Evolutionary conservation across 2,888 invertebrate species (phyloP).

Genomic region (Brachylomia viminalis): DNA sequence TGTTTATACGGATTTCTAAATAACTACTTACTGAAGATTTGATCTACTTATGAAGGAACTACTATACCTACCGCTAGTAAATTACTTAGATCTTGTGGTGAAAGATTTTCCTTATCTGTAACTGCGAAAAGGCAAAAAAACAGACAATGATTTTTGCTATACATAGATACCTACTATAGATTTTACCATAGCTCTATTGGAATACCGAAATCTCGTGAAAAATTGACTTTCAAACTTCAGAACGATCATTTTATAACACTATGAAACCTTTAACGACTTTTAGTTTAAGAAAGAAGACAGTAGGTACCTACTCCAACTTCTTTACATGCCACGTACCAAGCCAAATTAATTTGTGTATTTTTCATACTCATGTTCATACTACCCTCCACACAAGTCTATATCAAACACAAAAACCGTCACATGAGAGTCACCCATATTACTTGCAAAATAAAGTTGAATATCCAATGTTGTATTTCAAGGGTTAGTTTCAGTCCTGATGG

Average conservation of each 20-base stretch:
- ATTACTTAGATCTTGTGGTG: too few relatives aligned
- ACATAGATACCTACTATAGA: too few relatives aligned
- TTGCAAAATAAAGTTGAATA: neutral
- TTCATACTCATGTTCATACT: constrained; percentile 48
- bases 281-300: constrained; percentile 24
- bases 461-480: neutral
- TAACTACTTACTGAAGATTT: too few relatives aligned
- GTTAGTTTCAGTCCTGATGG: constrained; percentile 15
- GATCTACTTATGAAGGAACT: too few relatives aligned
- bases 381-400: constrained; percentile 5
- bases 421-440: neutral
- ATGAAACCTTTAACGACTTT: neutral
- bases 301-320: neutral
- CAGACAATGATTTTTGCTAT: too few relatives aligned
- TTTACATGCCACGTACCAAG: constrained; percentile 35
- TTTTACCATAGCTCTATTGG: too few relatives aligned
- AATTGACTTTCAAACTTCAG: neutral
- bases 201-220: too few relatives aligned
- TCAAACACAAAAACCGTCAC: neutral
- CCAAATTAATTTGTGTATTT: constrained; percentile 67
- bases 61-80: too few relatives aligned
- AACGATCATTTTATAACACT: neutral
- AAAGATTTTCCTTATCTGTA: too few relatives aligned
- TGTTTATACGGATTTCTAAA: too few relatives aligned
- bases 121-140: too few relatives aligned